phyloP scores from a whole-genome alignment of 2,888 invertebrate genomes.

The Zygaena filipendulae region DNA sequence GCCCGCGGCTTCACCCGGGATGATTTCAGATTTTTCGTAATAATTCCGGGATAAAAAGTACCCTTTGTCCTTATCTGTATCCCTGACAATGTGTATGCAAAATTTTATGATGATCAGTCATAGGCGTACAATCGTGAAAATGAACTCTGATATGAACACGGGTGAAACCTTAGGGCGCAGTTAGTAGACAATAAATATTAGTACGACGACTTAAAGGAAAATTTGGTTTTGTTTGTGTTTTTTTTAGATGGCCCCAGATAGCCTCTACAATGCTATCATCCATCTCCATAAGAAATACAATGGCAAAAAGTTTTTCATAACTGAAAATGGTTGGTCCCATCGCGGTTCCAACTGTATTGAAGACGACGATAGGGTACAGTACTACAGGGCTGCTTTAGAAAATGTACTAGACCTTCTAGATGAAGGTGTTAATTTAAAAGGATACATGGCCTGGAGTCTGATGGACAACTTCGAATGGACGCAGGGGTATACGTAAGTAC shows the following conservation, averaged over 20 bases:
- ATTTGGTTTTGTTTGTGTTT: conserved; percentile 1
- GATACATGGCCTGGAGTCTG: conserved; percentile 69
- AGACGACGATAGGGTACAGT: conserved; percentile 45
- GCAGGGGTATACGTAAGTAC: conserved; percentile 59
- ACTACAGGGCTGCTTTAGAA: no score
- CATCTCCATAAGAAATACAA: conserved; percentile 56
- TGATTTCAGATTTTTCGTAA: no score
- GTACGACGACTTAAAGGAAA: no score
- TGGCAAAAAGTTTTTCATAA: conserved; percentile 55
- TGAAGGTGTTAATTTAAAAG: conserved; percentile 43
- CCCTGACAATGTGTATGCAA: no score
- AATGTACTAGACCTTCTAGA: conserved; percentile 44
- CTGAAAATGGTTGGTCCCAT: conserved; percentile 62
- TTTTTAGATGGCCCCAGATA: conserved; percentile 38
- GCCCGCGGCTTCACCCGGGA: no score
- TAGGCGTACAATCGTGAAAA: no score
- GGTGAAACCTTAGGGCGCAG: no score
- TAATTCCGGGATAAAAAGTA: no score
- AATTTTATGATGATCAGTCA: no score
- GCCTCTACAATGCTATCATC: conserved; percentile 68
- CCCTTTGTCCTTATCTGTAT: no score
- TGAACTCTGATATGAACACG: no score
- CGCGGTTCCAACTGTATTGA: conserved; percentile 31
- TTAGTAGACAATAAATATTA: no score
- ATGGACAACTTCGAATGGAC: conserved; percentile 73